Conservation (phyloP, 2,797 vertebrate genomes). For the Lithobates sylvaticus region DNA sequence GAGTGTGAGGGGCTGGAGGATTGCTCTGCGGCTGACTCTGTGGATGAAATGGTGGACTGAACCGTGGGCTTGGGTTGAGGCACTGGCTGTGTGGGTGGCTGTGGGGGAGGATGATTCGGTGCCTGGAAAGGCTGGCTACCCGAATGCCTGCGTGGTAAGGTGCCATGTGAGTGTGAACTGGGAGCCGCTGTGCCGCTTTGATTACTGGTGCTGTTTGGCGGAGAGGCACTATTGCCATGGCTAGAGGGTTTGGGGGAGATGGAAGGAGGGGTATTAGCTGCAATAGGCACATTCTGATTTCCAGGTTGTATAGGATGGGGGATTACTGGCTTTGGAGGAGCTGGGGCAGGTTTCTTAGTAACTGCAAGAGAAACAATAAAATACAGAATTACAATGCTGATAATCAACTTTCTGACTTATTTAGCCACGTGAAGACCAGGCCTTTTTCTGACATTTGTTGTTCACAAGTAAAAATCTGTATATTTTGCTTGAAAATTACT, state of each 20-base stretch:
- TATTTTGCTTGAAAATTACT: too few relatives aligned
- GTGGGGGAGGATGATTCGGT: constrained; percentile 91
- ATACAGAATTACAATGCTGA: not conserved
- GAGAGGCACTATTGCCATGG: constrained; percentile 76
- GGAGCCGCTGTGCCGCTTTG: constrained; percentile 69
- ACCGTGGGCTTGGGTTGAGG: constrained; percentile 66
- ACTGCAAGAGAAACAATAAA: constrained; percentile 72
- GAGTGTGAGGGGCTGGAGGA: constrained; percentile 82
- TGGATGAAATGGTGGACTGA: constrained; percentile 58
- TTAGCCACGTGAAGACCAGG: not conserved
- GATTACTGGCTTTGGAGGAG: constrained; percentile 93
- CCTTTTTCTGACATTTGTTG: too few relatives aligned
- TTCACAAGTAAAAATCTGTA: too few relatives aligned
- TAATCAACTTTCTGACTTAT: not conserved
- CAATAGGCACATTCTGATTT: constrained; percentile 72
- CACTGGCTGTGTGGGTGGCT: constrained; percentile 84
- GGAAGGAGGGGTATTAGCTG: constrained; percentile 78
- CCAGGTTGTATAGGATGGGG: constrained; percentile 84
- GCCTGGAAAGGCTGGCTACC: constrained; percentile 88
- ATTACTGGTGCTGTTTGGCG: constrained; percentile 74
- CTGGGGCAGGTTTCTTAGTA: constrained; percentile 93
- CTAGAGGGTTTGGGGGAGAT: constrained; percentile 79
- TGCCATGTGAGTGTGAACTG: constrained; percentile 66
- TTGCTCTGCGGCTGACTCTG: constrained; percentile 55
- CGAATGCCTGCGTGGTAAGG: constrained; percentile 84